phyloP scores from a whole-genome alignment of 2,797 vertebrate genomes.

The Lepilemur septentrionalis region DNA sequence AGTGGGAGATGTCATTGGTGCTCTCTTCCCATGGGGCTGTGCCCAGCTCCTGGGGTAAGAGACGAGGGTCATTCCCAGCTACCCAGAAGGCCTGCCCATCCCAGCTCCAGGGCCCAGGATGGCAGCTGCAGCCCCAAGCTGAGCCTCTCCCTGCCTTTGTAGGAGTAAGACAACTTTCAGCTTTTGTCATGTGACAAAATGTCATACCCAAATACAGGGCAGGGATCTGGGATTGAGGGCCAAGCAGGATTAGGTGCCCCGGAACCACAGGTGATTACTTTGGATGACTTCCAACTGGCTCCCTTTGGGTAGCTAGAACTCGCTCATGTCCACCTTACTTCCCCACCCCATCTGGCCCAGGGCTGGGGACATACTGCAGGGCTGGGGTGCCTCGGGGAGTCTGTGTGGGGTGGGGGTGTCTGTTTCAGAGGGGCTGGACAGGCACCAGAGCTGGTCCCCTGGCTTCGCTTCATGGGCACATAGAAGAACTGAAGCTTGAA shows the following conservation, averaged over 20 bases:
- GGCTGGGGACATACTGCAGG: conserved; percentile 71
- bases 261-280: accelerated
- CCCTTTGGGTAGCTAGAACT: not conserved
- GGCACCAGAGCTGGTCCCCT: not conserved
- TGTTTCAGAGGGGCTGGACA: not conserved
- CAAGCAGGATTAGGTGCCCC: not conserved
- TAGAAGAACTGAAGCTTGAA: conserved; percentile 97
- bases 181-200: not conserved
- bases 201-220: not conserved
- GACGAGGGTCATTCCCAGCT: not conserved
- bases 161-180: not conserved
- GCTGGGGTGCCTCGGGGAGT: conserved; percentile 63
- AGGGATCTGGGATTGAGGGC: not conserved
- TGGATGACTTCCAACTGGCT: not conserved
- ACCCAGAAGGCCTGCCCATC: not conserved
- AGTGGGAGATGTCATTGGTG: conserved; percentile 94
- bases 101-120: not conserved
- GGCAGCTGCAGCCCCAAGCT: not conserved
- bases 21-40: conserved; percentile 81
- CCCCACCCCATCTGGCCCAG: not conserved
- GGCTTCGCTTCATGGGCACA: conserved; percentile 91
- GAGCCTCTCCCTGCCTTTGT: not conserved
- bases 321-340: not conserved
- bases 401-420: not conserved
- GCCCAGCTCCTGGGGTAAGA: conserved; percentile 72